Percentiles rank a stretch among this genome's conserved stretches.
phyloP scores from a whole-genome alignment of 2,113 vertebrate genomes.

The Bagarius yarrelli region DNA sequence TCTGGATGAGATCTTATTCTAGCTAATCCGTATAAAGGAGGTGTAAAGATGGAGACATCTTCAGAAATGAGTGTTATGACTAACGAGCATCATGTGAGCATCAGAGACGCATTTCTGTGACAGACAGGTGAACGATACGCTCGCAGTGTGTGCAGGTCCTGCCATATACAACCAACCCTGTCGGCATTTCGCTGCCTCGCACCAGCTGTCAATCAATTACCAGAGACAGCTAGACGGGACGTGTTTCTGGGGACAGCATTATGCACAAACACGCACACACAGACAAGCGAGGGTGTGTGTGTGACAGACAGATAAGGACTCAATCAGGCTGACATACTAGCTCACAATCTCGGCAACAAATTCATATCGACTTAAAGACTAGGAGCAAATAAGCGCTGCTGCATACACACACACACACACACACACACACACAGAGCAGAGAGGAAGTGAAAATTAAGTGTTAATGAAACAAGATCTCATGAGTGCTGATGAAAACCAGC shows the following conservation, averaged over 20 bases:
- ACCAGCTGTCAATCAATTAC: constrained; percentile 53
- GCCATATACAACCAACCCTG: constrained; percentile 38
- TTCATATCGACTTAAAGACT: constrained; percentile 30
- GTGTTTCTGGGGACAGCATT: constrained; percentile 5
- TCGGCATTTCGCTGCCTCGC: constrained; percentile 30
- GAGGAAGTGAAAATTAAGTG: constrained; percentile 25
- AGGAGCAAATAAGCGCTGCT: neutral
- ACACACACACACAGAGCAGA: neutral
- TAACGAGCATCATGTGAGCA: neutral
- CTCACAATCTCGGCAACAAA: constrained; percentile 15
- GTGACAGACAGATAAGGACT: constrained; percentile 7
- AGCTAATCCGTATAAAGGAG: neutral
- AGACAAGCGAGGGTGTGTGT: neutral
- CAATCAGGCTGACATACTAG: neutral
- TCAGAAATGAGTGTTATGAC: neutral
- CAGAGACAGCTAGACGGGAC: constrained; percentile 20
- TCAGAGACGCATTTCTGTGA: constrained; percentile 30
- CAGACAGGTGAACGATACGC: constrained; percentile 2
- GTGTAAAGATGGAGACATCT: constrained; percentile 21
- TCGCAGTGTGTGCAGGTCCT: constrained; percentile 18
- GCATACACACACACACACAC: neutral
- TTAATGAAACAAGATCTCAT: constrained; percentile 26
- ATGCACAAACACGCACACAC: constrained; percentile 15
- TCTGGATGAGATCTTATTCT: neutral
- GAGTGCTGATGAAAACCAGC: neutral